A percentile compares a stretch with the other conserved stretches of the same genome.
Evolutionary conservation across 2,888 invertebrate genomes (phyloP).

Genomic region (Agrochola lychnidis): DNA sequence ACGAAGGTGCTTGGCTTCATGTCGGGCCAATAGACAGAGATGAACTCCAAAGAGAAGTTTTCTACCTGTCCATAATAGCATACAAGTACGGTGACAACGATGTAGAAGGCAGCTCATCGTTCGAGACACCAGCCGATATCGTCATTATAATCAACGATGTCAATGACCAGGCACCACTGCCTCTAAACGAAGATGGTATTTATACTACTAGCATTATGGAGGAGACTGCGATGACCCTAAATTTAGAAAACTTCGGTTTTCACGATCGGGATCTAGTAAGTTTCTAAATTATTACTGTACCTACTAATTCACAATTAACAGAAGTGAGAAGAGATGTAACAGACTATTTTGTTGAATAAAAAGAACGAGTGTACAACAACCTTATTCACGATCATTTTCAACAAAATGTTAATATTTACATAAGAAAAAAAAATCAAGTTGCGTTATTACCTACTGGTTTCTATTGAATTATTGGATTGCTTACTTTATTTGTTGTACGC

Average conservation of each 20-base stretch:
- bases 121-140: constrained; percentile 76
- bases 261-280: constrained; percentile 90
- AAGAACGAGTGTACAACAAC: neutral
- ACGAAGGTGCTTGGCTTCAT: constrained; percentile 78
- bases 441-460: neutral
- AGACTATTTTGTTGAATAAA: neutral
- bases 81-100: constrained; percentile 82
- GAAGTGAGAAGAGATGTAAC: neutral
- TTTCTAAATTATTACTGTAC: constrained; percentile 20
- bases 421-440: neutral
- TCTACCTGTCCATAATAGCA: constrained; percentile 85
- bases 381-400: neutral
- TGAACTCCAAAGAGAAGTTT: constrained; percentile 83
- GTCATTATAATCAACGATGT: constrained; percentile 89
- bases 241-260: constrained; percentile 88
- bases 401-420: neutral
- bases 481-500: neutral
- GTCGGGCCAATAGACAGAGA: constrained; percentile 87
- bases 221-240: constrained; percentile 87
- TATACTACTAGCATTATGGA: constrained; percentile 86
- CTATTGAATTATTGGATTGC: neutral
- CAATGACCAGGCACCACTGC: constrained; percentile 92
- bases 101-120: constrained; percentile 60
- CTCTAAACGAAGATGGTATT: constrained; percentile 73
- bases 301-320: constrained; percentile 2